phyloP scores from a whole-genome alignment of 2,888 invertebrate genomes.

The Melieria picta region DNA sequence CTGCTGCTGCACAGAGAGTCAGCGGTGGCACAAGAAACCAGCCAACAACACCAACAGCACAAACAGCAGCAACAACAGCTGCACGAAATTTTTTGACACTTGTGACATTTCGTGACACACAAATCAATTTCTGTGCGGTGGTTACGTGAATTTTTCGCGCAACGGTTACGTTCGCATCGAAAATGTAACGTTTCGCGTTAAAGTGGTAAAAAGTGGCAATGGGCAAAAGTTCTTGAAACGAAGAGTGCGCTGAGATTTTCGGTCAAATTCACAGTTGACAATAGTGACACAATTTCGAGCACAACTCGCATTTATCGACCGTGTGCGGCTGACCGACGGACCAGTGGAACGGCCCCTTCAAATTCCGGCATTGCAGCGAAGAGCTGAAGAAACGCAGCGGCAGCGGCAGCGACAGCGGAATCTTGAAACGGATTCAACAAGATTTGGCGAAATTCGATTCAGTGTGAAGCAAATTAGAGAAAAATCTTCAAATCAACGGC shows the following conservation, averaged over 20 bases:
- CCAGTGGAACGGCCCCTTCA: too few species aligned
- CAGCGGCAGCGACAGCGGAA: too few species aligned
- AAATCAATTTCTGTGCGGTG: conserved; percentile 54
- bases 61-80: conserved; percentile 14
- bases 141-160: conserved; percentile 59
- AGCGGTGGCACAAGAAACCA: conserved; percentile 10
- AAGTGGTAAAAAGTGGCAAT: too few species aligned
- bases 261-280: conserved; percentile 1
- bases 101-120: conserved; percentile 48
- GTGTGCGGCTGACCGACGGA: too few species aligned
- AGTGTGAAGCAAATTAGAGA: too few species aligned
- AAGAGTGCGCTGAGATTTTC: neutral
- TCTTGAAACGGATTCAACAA: too few species aligned
- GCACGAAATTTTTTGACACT: conserved; percentile 43
- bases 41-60: conserved; percentile 12
- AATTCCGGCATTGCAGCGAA: too few species aligned
- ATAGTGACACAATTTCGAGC: conserved; percentile 28
- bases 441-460: too few species aligned
- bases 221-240: neutral
- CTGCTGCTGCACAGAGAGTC: neutral
- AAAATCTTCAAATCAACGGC: too few species aligned
- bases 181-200: too few species aligned
- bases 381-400: too few species aligned
- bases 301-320: neutral
- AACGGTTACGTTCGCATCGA: neutral